phyloP scores from a whole-genome alignment of 2,113 vertebrate species.

The Oreotrochilus melanogaster region DNA sequence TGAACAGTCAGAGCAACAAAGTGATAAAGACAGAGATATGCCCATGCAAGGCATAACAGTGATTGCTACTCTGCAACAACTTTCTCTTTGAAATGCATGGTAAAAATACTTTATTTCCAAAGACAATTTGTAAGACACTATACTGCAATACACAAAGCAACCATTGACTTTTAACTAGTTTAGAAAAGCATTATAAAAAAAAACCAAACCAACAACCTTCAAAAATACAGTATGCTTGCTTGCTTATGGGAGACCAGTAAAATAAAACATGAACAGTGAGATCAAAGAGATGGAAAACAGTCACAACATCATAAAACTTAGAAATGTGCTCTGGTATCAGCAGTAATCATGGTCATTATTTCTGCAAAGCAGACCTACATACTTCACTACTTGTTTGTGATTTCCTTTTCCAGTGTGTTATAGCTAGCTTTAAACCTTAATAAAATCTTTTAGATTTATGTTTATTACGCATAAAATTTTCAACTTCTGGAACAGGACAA shows the following conservation, averaged over 20 bases:
- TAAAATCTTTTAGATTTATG: background rate
- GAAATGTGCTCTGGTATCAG: background rate
- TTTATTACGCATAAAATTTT: background rate
- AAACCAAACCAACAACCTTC: background rate
- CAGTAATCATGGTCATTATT: background rate
- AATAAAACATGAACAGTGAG: background rate
- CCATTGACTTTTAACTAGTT: background rate
- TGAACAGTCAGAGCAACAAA: background rate
- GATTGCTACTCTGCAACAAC: background rate
- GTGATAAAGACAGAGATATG: background rate
- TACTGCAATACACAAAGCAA: background rate
- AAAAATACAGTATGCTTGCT: background rate
- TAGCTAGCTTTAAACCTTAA: background rate
- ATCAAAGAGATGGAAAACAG: background rate
- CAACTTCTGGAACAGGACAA: background rate
- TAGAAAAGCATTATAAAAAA: background rate
- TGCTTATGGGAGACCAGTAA: conserved; percentile 1
- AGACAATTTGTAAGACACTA: background rate
- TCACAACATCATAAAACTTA: background rate
- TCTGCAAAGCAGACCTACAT: background rate
- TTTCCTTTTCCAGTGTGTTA: background rate
- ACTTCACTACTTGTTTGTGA: background rate
- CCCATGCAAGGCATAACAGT: background rate
- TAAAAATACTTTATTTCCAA: conserved; percentile 31
- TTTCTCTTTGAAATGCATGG: background rate